Conservation (phyloP, 2,797 vertebrate species). For the Halcyon badia region DNA sequence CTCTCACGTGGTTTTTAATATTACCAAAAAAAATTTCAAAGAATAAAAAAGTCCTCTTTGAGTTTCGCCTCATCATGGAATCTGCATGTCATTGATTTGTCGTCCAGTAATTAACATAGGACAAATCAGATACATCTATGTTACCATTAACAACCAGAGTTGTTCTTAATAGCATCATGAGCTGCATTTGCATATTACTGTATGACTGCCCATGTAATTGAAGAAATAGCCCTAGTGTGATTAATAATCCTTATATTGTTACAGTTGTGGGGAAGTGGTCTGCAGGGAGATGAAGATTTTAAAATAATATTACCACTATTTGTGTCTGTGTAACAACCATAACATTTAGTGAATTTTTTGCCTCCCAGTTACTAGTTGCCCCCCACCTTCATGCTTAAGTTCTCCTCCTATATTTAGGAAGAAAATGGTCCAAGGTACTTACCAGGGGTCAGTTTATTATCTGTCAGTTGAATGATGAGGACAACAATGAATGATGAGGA, state of each 20-base stretch:
- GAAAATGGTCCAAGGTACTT: not conserved
- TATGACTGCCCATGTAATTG: rapidly evolving
- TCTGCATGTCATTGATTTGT: not conserved
- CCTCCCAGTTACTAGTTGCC: not conserved
- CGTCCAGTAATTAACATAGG: not conserved
- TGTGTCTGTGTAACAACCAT: not conserved
- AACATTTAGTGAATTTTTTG: not conserved
- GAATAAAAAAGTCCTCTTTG: not conserved
- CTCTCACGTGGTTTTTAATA: not conserved
- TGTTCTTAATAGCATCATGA: not conserved
- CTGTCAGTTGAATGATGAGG: not conserved
- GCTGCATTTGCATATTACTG: not conserved
- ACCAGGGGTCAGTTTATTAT: not conserved
- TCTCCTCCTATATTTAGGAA: not conserved
- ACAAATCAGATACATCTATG: not conserved
- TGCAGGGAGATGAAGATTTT: not conserved
- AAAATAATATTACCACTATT: not conserved
- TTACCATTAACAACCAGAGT: not conserved
- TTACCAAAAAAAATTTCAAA: not conserved
- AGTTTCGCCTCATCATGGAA: not conserved
- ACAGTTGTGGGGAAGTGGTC: not conserved
- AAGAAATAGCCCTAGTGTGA: not conserved
- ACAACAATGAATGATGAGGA: not conserved
- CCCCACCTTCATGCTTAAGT: not conserved
- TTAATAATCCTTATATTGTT: not conserved